These are phyloP conservation scores for Eilema griseolum DNA, from an alignment of 2,888 invertebrate species.

Conservation along the genomic window DNA sequence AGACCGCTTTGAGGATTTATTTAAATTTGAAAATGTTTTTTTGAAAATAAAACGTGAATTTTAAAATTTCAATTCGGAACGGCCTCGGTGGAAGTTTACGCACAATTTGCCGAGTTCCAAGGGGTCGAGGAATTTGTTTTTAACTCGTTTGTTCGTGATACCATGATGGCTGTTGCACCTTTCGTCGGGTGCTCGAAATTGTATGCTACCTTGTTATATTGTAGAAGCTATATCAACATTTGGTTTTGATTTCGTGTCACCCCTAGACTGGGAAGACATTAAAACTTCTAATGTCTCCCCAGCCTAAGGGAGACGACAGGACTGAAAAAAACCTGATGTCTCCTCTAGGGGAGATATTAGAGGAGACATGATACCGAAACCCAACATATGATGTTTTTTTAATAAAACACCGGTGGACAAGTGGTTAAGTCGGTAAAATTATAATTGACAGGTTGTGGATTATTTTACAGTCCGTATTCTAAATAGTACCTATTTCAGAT, in stretches of 20 bases:
- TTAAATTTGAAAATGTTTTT: conserved; percentile 56
- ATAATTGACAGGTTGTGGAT: too few relatives aligned
- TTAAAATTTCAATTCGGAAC: conserved; percentile 50
- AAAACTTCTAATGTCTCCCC: too few relatives aligned
- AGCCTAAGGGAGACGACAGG: too few relatives aligned
- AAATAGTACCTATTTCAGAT: too few relatives aligned
- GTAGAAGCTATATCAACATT: neutral
- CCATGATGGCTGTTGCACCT: neutral
- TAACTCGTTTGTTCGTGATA: conserved; percentile 23
- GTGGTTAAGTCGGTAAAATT: too few relatives aligned
- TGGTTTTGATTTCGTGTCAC: too few relatives aligned
- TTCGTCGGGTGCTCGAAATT: conserved; percentile 4
- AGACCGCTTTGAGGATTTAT: conserved; percentile 53
- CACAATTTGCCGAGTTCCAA: conserved; percentile 43
- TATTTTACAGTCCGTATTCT: too few relatives aligned
- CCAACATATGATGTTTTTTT: neutral
- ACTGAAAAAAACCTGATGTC: too few relatives aligned
- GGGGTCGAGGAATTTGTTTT: conserved; percentile 26
- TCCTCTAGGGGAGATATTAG: too few relatives aligned
- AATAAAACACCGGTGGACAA: too few relatives aligned
- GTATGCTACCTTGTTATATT: neutral
- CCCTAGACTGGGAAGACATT: too few relatives aligned
- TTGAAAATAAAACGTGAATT: conserved; percentile 47
- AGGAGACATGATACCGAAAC: too few relatives aligned
- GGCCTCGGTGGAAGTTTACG: conserved; percentile 37